These are phyloP conservation scores for Tetramorium simillimum DNA, from an alignment of 1,140 invertebrate genomes.

Conservation along the genomic window DNA sequence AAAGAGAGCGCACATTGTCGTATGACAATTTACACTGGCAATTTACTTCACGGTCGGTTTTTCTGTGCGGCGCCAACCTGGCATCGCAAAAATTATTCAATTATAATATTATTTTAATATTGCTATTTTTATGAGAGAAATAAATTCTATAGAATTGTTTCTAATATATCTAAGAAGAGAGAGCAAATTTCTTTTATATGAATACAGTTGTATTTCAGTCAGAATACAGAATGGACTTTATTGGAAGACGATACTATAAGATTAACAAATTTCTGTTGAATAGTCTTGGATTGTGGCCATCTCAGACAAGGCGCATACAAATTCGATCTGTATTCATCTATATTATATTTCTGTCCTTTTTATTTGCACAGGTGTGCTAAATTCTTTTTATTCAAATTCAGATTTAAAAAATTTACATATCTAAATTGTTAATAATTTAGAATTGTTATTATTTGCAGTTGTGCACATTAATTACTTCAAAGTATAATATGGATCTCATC, in stretches of 20 bases:
- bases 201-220: neutral
- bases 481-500: neutral
- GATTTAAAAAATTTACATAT: neutral
- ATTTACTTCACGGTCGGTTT: neutral
- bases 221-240: neutral
- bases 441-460: constrained; percentile 28
- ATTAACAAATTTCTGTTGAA: constrained; percentile 6
- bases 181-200: neutral
- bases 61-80: neutral
- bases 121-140: neutral
- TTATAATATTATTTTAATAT: neutral
- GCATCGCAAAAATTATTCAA: neutral
- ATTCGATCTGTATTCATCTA: neutral
- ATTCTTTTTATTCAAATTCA: neutral
- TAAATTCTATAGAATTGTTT: neutral
- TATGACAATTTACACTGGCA: neutral
- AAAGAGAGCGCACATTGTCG: neutral
- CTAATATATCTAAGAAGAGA: neutral
- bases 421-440: neutral
- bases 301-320: neutral
- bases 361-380: neutral
- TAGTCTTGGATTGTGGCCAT: constrained; percentile 13
- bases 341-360: neutral
- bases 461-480: neutral
- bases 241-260: constrained; percentile 19